Percentiles rank a stretch among this genome's conserved stretches.
phyloP scores from a whole-genome alignment of 2,797 vertebrate species.

The Spinibarbus caldwelli region DNA sequence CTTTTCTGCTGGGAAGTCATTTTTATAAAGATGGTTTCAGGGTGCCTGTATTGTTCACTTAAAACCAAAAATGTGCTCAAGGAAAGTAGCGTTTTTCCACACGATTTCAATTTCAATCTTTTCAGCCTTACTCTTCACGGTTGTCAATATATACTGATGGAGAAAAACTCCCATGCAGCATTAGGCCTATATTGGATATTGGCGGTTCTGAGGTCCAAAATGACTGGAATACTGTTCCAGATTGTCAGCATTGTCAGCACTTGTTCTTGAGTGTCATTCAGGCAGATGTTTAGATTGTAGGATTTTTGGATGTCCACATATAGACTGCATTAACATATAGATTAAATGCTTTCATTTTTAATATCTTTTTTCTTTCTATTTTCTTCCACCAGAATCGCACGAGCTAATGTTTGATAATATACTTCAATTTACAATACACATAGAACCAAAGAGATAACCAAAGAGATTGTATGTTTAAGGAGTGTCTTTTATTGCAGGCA shows the following conservation, averaged over 20 bases:
- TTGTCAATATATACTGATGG: conserved; percentile 1
- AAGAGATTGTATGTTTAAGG: conserved; percentile 1
- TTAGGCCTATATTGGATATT: neutral
- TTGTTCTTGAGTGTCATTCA: conserved; percentile 25
- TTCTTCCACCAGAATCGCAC: conserved; percentile 8
- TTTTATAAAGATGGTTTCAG: neutral
- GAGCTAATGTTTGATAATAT: conserved; percentile 21
- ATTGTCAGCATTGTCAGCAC: conserved; percentile 13
- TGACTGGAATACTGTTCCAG: neutral
- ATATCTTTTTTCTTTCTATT: conserved; percentile 14
- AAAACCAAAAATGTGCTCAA: neutral
- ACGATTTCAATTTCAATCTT: neutral
- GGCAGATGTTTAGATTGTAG: conserved; percentile 30
- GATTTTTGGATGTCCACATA: neutral
- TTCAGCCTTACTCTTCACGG: neutral
- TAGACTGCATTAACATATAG: conserved; percentile 56
- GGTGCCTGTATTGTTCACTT: neutral
- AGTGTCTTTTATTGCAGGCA: conserved; percentile 25
- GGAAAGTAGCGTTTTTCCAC: no score
- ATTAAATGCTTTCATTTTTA: conserved; percentile 56
- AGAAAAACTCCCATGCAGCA: neutral
- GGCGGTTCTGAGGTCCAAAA: neutral
- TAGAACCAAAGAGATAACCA: neutral
- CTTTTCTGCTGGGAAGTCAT: conserved; percentile 21
- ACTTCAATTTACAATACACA: conserved; percentile 7